These are phyloP conservation scores for Chaenodraco wilsoni DNA, from an alignment of 2,797 vertebrate genomes.

Conservation along the genomic window DNA sequence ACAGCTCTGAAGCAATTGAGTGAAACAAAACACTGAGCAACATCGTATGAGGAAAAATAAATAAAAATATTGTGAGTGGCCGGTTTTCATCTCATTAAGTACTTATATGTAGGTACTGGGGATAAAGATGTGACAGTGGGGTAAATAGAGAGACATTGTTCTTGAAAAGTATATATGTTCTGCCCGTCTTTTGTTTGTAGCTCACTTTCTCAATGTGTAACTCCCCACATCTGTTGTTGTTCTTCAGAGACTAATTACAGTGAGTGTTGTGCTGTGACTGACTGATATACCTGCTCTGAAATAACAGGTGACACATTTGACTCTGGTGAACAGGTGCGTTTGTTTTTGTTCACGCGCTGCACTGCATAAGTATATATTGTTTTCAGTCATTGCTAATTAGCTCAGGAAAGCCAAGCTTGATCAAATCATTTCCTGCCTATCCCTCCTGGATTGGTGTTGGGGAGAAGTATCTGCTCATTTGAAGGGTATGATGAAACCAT, in stretches of 20 bases:
- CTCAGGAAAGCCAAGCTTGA: conserved; percentile 68
- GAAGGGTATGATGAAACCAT: conserved; percentile 2
- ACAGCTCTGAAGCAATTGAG: conserved; percentile 3
- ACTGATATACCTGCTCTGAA: conserved; percentile 75
- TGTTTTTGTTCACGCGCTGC: conserved; percentile 64
- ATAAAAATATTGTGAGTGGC: conserved; percentile 8
- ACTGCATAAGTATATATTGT: conserved; percentile 60
- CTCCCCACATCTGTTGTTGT: conserved; percentile 77
- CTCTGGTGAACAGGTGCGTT: conserved; percentile 74
- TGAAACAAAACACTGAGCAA: neutral
- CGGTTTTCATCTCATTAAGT: conserved; percentile 8
- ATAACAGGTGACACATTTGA: conserved; percentile 73
- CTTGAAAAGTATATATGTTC: conserved; percentile 24
- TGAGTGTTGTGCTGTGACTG: conserved; percentile 79
- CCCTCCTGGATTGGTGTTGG: conserved; percentile 34
- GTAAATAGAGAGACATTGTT: conserved; percentile 28
- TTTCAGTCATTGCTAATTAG: conserved; percentile 68
- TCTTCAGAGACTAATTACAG: conserved; percentile 82
- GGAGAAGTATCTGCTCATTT: neutral
- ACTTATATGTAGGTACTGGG: too few relatives aligned
- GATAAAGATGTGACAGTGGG: neutral
- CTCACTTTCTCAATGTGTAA: conserved; percentile 40
- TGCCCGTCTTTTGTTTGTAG: conserved; percentile 39
- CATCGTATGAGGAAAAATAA: conserved; percentile 14
- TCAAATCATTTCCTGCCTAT: conserved; percentile 56